phyloP scores from a whole-genome alignment of 92 coral and sea anemone species.

The Phenganax stokvisi region DNA sequence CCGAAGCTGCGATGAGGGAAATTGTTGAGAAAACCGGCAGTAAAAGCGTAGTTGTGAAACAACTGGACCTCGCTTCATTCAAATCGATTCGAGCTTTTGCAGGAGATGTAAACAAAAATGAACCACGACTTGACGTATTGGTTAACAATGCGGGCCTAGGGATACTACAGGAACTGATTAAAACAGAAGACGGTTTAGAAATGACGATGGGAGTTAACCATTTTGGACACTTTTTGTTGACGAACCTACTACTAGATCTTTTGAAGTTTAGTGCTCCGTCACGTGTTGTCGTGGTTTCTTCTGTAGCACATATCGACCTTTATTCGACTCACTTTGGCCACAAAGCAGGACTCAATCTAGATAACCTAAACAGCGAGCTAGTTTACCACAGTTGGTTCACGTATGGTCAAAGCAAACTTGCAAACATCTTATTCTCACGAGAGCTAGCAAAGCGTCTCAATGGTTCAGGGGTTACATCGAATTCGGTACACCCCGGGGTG shows the following conservation, averaged over 20 bases:
- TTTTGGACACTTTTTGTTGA: conserved; percentile 61
- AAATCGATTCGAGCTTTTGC: conserved; percentile 49
- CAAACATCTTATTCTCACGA: conserved; percentile 62
- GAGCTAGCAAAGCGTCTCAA: conserved; percentile 53
- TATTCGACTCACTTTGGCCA: background rate
- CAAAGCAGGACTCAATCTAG: conserved; percentile 23
- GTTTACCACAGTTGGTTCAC: conserved; percentile 31
- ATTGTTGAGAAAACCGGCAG: conserved; percentile 54
- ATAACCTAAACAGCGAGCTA: conserved; percentile 36
- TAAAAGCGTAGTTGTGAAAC: conserved; percentile 47
- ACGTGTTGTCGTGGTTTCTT: conserved; percentile 61
- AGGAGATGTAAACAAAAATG: conserved; percentile 55
- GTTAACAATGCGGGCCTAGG: conserved; percentile 78
- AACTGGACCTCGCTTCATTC: conserved; percentile 61
- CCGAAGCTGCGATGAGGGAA: conserved; percentile 53
- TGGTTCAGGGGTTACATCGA: conserved; percentile 35
- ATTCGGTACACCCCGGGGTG: conserved; percentile 65
- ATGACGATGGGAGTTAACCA: conserved; percentile 57
- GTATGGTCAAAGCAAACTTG: conserved; percentile 59
- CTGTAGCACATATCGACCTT: background rate
- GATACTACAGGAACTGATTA: conserved; percentile 43
- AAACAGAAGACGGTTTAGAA: conserved; percentile 63
- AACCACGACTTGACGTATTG: conserved; percentile 58
- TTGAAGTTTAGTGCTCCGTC: conserved; percentile 55
- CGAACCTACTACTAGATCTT: conserved; percentile 45